Conservation (phyloP, 2,797 vertebrate species). For the Poecile montanus region DNA sequence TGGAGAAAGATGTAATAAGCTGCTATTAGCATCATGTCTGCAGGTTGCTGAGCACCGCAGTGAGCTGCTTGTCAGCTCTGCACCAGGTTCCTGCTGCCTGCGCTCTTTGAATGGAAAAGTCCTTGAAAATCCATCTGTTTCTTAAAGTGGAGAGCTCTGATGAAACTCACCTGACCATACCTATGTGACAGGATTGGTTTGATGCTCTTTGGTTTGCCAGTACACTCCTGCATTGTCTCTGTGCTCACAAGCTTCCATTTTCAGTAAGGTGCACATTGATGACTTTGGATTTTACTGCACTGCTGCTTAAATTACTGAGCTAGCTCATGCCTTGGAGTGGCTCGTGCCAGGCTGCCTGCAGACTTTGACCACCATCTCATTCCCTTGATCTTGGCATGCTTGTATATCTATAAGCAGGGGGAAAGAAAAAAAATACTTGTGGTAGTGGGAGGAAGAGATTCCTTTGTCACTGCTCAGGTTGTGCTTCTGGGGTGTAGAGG, state of each 20-base stretch:
- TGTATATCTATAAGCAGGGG: background rate
- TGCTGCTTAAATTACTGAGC: background rate
- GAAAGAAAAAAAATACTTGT: background rate
- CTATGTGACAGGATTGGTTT: background rate
- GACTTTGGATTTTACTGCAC: background rate
- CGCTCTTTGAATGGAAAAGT: background rate
- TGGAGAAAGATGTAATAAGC: background rate
- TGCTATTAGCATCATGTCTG: background rate
- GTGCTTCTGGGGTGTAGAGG: background rate
- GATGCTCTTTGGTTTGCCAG: background rate
- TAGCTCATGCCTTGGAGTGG: accelerated
- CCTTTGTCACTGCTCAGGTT: background rate
- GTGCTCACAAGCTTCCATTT: background rate
- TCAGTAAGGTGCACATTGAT: background rate
- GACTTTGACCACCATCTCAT: background rate
- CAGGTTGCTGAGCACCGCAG: background rate
- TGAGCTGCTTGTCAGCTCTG: background rate
- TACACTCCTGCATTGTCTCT: background rate
- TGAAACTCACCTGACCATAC: background rate
- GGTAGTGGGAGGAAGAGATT: background rate
- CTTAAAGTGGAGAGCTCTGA: background rate
- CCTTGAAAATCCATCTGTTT: constrained; percentile 21
- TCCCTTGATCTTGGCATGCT: background rate
- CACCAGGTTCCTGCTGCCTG: background rate
- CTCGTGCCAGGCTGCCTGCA: background rate